Conservation (phyloP, 2,888 invertebrate genomes). For the Drosophila quinaria region DNA sequence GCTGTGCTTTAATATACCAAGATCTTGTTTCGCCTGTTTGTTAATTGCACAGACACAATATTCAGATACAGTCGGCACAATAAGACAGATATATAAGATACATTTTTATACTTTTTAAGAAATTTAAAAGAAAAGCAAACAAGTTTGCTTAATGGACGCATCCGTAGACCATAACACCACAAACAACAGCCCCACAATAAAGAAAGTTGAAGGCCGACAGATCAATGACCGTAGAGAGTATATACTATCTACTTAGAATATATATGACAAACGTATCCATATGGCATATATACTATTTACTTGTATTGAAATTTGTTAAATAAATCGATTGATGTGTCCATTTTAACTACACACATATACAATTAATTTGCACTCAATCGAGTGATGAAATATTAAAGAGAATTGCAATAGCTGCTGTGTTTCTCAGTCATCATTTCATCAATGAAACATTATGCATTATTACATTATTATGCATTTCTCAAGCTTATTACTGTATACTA, state of each 20-base stretch:
- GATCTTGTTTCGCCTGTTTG: background rate
- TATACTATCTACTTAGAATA: constrained; percentile 11
- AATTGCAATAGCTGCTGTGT: constrained; percentile 56
- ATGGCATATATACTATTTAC: constrained; percentile 3
- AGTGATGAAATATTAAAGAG: constrained; percentile 23
- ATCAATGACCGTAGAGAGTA: constrained; percentile 75
- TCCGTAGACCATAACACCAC: constrained; percentile 56
- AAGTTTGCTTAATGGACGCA: constrained; percentile 76
- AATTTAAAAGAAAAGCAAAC: constrained; percentile 75
- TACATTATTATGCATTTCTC: background rate
- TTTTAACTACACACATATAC: constrained; percentile 33
- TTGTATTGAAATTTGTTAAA: constrained; percentile 39
- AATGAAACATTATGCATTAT: no score
- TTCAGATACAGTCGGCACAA: constrained; percentile 2
- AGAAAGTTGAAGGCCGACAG: constrained; percentile 79
- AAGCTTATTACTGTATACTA: background rate
- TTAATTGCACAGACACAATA: constrained; percentile 5
- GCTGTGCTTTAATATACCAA: background rate
- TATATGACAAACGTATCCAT: constrained; percentile 22
- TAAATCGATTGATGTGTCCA: constrained; percentile 43
- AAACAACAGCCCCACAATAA: constrained; percentile 53
- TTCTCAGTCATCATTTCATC: constrained; percentile 41
- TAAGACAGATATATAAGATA: background rate
- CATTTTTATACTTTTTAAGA: constrained; percentile 46
- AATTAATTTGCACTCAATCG: constrained; percentile 38